Base-by-base conservation (phyloP, 2,113 vertebrate species). In the Lichenostomus cassidix region DNA sequence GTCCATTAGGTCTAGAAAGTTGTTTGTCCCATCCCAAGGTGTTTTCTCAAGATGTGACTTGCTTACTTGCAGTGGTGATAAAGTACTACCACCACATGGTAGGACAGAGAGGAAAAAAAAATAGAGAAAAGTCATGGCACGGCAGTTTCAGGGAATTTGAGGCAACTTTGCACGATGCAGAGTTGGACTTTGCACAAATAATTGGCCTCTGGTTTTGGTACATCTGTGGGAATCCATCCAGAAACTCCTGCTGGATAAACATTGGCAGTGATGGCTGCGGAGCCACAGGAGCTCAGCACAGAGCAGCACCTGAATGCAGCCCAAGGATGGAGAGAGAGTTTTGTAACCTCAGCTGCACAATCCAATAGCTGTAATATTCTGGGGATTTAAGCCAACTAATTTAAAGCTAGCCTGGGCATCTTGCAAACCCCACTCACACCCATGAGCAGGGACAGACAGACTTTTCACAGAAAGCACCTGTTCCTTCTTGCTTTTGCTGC, bases 1-100 rank as follows among this genome's bases (percentile, higher is more conserved):
- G 20, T 35, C 42, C 29, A 42, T 78, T 35, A 50, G 37, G 39
- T 33, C 33, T 55, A 75, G 35, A 46, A 90, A 59, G 18, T 42
- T 39, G 35, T 44, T 52, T 41, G 27, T 68, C 10, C 15, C 41
- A 15, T 55, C 10, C 44, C 59, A 29, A 75, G 23, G 16, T 60
- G 33, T 47, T 55, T 59, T 3, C 15, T 70, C 60, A 70, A 52
- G 31, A 1, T 35, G 31, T 18, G 28, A 37, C 37, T 25, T 78
- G n/a, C n/a, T 59, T 24, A 15, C 16, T 46, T 82, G 24, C 13
- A 44, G 27, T 14, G 12, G 5, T 31, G 13, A 55, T 9, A 74
- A 90, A 67, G 5, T 1, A 9, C 39, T 49, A 5, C 25, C 7
- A 21, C 4, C 16, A 49, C 16, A 39, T 1, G 1, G 10, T 24